phyloP scores from a whole-genome alignment of 2,888 invertebrate genomes.

The Myopa testacea region DNA sequence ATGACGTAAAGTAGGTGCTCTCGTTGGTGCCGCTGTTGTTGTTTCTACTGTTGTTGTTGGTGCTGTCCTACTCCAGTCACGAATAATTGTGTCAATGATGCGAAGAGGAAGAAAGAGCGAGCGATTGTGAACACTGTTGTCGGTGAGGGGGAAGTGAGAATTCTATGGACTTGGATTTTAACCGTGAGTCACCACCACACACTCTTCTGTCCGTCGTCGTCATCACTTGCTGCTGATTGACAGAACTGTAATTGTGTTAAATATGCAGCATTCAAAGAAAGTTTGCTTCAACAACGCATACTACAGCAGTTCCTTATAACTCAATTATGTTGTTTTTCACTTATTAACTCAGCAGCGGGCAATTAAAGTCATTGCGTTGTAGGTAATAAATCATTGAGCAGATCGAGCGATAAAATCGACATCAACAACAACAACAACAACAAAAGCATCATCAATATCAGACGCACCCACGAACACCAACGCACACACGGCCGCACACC shows the following conservation, averaged over 20 bases:
- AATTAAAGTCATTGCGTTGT: background rate
- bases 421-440: slow-evolving; percentile 7
- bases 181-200: too few species aligned
- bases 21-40: background rate
- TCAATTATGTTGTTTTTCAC: background rate
- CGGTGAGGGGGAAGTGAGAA: too few species aligned
- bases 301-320: too few species aligned
- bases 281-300: too few species aligned
- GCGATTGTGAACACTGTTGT: too few species aligned
- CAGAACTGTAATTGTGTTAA: too few species aligned
- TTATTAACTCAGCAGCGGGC: background rate
- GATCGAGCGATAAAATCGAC: slow-evolving; percentile 12
- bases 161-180: too few species aligned
- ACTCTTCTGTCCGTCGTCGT: too few species aligned
- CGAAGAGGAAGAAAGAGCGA: background rate
- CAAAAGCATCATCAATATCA: too few species aligned
- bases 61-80: slow-evolving; percentile 20
- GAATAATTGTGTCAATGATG: slow-evolving; percentile 11
- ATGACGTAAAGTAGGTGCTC: background rate
- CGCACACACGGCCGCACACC: slow-evolving; percentile 15
- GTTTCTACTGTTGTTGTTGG: background rate
- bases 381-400: slow-evolving; percentile 18
- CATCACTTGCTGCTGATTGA: too few species aligned
- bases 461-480: background rate
- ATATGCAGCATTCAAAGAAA: too few species aligned